Evolutionary conservation across 2,888 invertebrate species (phyloP).

Genomic region (Eupithecia centaureata): DNA sequence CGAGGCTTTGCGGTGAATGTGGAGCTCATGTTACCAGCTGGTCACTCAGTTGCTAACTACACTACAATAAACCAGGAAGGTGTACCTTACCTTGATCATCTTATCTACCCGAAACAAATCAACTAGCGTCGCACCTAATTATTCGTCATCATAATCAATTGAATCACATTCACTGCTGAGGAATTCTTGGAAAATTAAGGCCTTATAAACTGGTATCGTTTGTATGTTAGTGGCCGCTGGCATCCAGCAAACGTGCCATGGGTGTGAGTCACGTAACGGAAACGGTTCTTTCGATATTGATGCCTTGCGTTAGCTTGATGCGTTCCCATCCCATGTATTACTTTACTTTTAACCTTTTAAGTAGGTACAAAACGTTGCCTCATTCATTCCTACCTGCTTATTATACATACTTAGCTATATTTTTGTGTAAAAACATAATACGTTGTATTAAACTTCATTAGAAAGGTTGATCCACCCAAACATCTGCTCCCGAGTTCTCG

Average conservation of each 20-base stretch:
- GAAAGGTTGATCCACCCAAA: constrained; percentile 51
- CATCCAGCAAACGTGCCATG: constrained; percentile 75
- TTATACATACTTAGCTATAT: constrained; percentile 6
- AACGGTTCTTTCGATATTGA: constrained; percentile 77
- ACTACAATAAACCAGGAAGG: constrained; percentile 38
- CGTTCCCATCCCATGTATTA: constrained; percentile 70
- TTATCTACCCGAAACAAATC: background rate
- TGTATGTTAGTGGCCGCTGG: constrained; percentile 76
- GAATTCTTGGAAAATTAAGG: constrained; percentile 66
- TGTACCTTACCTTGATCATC: constrained; percentile 6
- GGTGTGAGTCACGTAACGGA: constrained; percentile 82
- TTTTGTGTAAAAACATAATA: constrained; percentile 43
- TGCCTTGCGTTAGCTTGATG: constrained; percentile 65
- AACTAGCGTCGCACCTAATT: background rate
- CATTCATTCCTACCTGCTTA: constrained; percentile 26
- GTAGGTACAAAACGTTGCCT: constrained; percentile 30
- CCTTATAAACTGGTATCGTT: constrained; percentile 62
- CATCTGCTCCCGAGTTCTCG: constrained; percentile 71
- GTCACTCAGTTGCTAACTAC: constrained; percentile 36
- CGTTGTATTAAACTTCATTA: constrained; percentile 61
- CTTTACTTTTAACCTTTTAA: constrained; percentile 46
- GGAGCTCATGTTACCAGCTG: constrained; percentile 53
- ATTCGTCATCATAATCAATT: constrained; percentile 38
- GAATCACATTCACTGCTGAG: constrained; percentile 41
- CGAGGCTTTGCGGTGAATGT: constrained; percentile 47